Evolutionary conservation across 2,797 vertebrate species (phyloP).

Genomic region (Chaunax sp.): DNA sequence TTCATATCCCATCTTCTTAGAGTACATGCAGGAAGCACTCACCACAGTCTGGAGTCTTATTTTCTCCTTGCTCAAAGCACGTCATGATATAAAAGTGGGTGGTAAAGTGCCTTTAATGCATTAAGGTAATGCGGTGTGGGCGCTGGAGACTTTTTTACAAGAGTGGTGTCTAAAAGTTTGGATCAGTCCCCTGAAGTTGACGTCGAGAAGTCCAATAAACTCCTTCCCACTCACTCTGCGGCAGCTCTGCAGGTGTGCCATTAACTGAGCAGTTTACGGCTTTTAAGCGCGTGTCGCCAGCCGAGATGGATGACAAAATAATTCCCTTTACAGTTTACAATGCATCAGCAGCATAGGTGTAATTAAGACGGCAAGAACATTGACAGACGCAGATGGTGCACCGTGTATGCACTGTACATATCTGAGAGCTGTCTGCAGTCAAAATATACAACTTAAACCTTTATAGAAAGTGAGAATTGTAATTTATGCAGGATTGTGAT

Average conservation of each 20-base stretch:
- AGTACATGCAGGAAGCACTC: constrained; percentile 55
- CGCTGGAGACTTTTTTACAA: constrained; percentile 74
- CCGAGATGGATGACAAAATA: constrained; percentile 70
- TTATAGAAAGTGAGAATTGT: constrained; percentile 9
- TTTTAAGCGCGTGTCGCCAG: constrained; percentile 66
- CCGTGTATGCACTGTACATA: constrained; percentile 7
- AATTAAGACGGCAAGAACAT: constrained; percentile 53
- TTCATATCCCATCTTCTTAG: constrained; percentile 66
- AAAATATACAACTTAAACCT: constrained; percentile 17
- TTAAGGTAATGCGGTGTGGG: constrained; percentile 77
- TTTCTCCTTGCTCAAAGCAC: constrained; percentile 67
- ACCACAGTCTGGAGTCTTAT: constrained; percentile 55
- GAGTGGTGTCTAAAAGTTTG: constrained; percentile 72
- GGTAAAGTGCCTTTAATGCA: constrained; percentile 80
- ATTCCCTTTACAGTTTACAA: constrained; percentile 64
- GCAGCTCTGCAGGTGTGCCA: constrained; percentile 68
- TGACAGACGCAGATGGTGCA: constrained; percentile 48
- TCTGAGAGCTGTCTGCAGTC: constrained; percentile 14
- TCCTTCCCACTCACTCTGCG: constrained; percentile 46
- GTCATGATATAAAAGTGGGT: constrained; percentile 71
- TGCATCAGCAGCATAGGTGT: constrained; percentile 44
- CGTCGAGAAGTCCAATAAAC: constrained; percentile 74
- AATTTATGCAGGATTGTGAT: constrained; percentile 21
- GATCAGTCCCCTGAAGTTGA: constrained; percentile 69
- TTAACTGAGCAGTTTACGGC: constrained; percentile 66